Conservation (phyloP, 2,797 vertebrate species). For the Dryobates pubescens region DNA sequence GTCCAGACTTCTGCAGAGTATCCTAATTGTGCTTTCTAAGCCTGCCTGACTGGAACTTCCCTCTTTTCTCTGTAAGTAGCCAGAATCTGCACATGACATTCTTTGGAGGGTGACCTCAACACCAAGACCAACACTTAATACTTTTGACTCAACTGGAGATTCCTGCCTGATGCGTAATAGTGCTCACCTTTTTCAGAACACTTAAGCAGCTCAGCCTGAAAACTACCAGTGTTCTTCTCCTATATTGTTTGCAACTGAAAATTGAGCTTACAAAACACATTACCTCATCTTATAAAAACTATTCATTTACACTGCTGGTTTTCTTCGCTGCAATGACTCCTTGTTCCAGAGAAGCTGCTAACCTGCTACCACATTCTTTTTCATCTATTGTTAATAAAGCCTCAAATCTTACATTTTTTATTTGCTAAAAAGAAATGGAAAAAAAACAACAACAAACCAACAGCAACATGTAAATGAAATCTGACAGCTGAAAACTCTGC, state of each 20-base stretch:
- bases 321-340: not conserved
- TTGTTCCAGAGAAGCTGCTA: not conserved
- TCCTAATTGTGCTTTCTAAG: not conserved
- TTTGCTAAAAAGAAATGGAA: not conserved
- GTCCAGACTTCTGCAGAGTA: not conserved
- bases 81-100: not conserved
- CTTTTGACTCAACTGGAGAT: not conserved
- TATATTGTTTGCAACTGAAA: slow-evolving; percentile 15
- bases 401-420: not conserved
- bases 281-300: slow-evolving; percentile 16
- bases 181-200: not conserved
- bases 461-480: not conserved
- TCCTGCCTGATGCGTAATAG: not conserved
- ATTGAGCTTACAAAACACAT: not conserved
- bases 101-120: not conserved
- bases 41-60: not conserved
- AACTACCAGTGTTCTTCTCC: not conserved
- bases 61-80: not conserved
- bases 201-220: not conserved
- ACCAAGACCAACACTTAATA: slow-evolving; percentile 31
- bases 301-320: not conserved
- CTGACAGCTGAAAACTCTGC: not conserved
- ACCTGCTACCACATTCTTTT: not conserved
- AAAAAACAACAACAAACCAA: not conserved
- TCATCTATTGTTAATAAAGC: not conserved